Percentiles rank a stretch among this genome's conserved stretches.
These are phyloP conservation scores for Anguilla rostrata DNA, from an alignment of 2,113 vertebrate genomes.

Conservation along the genomic window DNA sequence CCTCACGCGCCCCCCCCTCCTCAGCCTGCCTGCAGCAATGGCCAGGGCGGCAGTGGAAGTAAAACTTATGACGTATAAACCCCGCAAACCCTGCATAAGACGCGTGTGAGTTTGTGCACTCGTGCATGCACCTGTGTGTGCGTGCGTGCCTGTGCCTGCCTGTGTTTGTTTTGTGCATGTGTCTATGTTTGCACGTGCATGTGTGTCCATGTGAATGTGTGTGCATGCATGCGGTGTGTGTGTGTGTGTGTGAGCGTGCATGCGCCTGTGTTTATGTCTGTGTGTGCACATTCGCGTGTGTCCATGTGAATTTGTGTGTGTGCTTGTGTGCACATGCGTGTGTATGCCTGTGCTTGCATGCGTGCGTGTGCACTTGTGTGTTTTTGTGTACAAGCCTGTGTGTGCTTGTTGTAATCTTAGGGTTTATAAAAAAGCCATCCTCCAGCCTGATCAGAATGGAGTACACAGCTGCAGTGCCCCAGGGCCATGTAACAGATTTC, in stretches of 20 bases:
- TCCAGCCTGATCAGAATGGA: slow-evolving; percentile 60
- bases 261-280: not conserved
- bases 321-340: no score
- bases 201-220: slow-evolving; percentile 4
- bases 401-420: not conserved
- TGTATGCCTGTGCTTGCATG: slow-evolving; percentile 8
- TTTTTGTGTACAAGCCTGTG: slow-evolving; percentile 18
- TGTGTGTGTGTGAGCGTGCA: slow-evolving; percentile 4
- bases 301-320: not conserved
- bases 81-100: not conserved
- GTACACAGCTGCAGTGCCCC: slow-evolving; percentile 53
- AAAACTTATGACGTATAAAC: slow-evolving; percentile 46
- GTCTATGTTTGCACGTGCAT: slow-evolving; percentile 28
- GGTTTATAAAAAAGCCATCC: slow-evolving; percentile 29
- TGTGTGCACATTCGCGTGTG: not conserved
- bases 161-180: no score
- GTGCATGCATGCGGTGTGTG: no score
- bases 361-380: slow-evolving; percentile 13
- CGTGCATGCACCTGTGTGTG: no score
- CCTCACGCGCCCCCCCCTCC: not conserved
- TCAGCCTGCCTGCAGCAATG: slow-evolving; percentile 39
- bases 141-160: no score
- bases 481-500: slow-evolving; percentile 59
- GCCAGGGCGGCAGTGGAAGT: slow-evolving; percentile 57
- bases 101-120: no score